These are phyloP conservation scores for Ichneumoninae sp. DNA, from an alignment of 2,888 invertebrate species.

Conservation along the genomic window DNA sequence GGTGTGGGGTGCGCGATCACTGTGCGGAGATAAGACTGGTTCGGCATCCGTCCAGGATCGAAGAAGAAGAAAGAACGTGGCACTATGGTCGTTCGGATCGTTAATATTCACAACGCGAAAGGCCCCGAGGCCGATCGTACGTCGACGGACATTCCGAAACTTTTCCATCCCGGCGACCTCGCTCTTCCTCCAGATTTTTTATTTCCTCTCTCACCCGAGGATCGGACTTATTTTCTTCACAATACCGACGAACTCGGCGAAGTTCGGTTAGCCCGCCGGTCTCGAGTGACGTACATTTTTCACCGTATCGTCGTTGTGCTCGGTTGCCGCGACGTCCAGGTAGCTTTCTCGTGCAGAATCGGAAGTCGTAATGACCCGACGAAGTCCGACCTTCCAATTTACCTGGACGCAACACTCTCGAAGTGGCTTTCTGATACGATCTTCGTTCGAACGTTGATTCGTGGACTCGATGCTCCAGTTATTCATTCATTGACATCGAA, in stretches of 20 bases:
- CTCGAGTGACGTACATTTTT: neutral
- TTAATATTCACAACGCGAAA: slow-evolving; percentile 68
- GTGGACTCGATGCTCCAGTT: slow-evolving; percentile 1
- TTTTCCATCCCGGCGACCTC: slow-evolving; percentile 58
- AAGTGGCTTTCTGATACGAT: neutral
- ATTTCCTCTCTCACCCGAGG: slow-evolving; percentile 10
- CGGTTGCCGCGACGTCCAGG: neutral
- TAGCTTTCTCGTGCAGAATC: neutral
- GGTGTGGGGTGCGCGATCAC: slow-evolving; percentile 15
- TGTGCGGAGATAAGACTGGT: slow-evolving; percentile 44
- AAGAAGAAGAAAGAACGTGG: slow-evolving; percentile 37
- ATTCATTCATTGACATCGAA: slow-evolving; percentile 6
- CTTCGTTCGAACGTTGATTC: slow-evolving; percentile 5
- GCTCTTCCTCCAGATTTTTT: slow-evolving; percentile 19
- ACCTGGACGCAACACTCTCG: neutral
- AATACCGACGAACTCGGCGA: slow-evolving; percentile 1
- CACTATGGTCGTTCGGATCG: slow-evolving; percentile 53
- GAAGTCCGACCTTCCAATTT: neutral
- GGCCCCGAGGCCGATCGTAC: slow-evolving; percentile 60
- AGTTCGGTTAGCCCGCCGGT: neutral
- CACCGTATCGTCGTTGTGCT: neutral
- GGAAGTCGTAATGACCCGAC: neutral
- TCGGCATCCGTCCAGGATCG: slow-evolving; percentile 62
- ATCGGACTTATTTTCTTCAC: slow-evolving; percentile 52
- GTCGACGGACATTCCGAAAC: slow-evolving; percentile 62